phyloP scores from a whole-genome alignment of 1,140 invertebrate genomes.

The Bicyclus anynana region DNA sequence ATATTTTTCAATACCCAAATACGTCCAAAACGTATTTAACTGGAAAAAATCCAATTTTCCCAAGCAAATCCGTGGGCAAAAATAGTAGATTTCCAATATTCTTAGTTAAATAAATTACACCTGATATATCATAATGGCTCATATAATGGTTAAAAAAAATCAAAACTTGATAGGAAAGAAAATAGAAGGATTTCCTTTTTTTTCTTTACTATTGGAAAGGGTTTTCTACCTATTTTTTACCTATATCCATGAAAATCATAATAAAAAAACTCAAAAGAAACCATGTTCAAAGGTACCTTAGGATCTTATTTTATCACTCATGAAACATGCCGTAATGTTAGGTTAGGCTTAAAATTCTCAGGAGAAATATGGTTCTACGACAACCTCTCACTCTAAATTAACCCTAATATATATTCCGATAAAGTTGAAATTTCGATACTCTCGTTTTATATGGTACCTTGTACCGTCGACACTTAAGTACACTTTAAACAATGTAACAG shows the following conservation, averaged over 20 bases:
- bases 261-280: not conserved
- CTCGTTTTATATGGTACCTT: not conserved
- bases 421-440: slow-evolving; percentile 1
- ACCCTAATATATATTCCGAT: not conserved
- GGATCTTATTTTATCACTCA: slow-evolving; percentile 2
- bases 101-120: no score
- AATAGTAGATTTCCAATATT: no score
- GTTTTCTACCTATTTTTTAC: no score
- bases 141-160: no score
- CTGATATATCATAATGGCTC: no score
- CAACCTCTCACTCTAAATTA: not conserved
- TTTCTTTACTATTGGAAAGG: no score
- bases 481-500: slow-evolving; percentile 21
- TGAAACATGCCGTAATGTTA: slow-evolving; percentile 16
- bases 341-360: slow-evolving; percentile 14
- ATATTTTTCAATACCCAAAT: no score
- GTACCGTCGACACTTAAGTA: slow-evolving; percentile 17
- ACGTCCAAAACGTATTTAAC: no score
- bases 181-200: no score
- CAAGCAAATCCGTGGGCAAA: no score
- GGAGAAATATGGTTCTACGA: slow-evolving; percentile 3
- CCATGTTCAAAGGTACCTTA: not conserved
- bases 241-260: not conserved
- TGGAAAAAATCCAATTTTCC: no score
- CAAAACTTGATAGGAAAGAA: no score